Evolutionary conservation across 2,113 vertebrate genomes (phyloP).

Genomic region (Ammospiza caudacuta): DNA sequence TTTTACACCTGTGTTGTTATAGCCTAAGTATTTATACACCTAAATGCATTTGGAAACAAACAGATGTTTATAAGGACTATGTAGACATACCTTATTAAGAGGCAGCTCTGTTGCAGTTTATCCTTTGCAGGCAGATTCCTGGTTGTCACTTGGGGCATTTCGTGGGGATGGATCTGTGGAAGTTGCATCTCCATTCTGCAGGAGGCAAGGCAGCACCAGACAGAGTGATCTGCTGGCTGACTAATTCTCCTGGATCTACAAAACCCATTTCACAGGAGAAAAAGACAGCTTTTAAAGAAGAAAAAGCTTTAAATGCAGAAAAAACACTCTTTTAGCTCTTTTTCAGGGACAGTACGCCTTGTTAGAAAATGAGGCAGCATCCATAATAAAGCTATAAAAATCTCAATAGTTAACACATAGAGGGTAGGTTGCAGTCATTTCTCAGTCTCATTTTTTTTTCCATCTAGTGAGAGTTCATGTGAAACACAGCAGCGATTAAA

Average conservation of each 20-base stretch:
- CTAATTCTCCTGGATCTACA: neutral
- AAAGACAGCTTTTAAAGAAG: neutral
- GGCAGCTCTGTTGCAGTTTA: neutral
- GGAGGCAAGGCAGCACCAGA: neutral
- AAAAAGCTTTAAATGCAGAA: neutral
- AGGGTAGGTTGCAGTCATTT: neutral
- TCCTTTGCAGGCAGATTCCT: neutral
- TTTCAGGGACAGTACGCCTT: neutral
- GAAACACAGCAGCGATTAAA: neutral
- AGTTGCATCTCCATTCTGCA: neutral
- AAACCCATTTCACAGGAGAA: rapidly evolving
- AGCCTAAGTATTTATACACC: neutral
- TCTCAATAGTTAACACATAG: neutral
- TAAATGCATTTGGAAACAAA: neutral
- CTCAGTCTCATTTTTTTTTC: neutral
- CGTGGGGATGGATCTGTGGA: neutral
- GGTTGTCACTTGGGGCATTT: neutral
- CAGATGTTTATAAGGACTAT: neutral
- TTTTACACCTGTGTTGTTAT: neutral
- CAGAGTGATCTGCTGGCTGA: neutral
- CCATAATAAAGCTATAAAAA: neutral
- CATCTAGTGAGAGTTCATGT: neutral
- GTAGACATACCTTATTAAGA: neutral
- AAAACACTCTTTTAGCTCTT: neutral
- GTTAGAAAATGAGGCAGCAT: neutral